These are phyloP conservation scores for Haemorhous mexicanus DNA, from an alignment of 2,113 vertebrate species.

Conservation along the genomic window DNA sequence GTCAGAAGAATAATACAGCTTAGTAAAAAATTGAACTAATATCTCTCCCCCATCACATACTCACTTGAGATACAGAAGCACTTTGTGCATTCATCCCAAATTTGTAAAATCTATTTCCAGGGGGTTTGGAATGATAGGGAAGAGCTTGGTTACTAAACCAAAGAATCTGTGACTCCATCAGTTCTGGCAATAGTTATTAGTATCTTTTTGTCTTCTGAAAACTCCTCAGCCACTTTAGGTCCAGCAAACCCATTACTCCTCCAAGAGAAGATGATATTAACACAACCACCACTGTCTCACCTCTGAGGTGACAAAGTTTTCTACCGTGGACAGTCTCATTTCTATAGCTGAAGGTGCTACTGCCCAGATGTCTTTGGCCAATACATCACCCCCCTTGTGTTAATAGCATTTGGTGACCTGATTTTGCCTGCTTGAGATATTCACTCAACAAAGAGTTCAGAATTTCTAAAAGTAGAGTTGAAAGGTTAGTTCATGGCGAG, in stretches of 20 bases:
- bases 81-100: not conserved
- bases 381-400: not conserved
- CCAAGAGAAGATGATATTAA: not conserved
- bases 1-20: not conserved
- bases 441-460: not conserved
- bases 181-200: not conserved
- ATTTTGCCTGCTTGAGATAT: not conserved
- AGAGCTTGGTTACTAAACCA: not conserved
- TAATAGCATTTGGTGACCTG: not conserved
- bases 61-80: not conserved
- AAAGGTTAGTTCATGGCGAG: not conserved
- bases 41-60: not conserved
- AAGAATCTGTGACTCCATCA: not conserved
- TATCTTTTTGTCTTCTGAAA: not conserved
- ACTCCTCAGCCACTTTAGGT: not conserved
- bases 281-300: not conserved
- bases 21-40: not conserved
- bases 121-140: not conserved
- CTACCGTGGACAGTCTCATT: not conserved
- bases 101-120: not conserved
- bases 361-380: not conserved
- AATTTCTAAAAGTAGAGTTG: not conserved
- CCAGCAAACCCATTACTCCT: not conserved
- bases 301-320: not conserved
- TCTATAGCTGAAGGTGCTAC: not conserved